A percentile compares a stretch with the other conserved stretches of the same genome.
These are phyloP conservation scores for Caracal caracal DNA, from an alignment of 2,113 vertebrate species.

Conservation along the genomic window DNA sequence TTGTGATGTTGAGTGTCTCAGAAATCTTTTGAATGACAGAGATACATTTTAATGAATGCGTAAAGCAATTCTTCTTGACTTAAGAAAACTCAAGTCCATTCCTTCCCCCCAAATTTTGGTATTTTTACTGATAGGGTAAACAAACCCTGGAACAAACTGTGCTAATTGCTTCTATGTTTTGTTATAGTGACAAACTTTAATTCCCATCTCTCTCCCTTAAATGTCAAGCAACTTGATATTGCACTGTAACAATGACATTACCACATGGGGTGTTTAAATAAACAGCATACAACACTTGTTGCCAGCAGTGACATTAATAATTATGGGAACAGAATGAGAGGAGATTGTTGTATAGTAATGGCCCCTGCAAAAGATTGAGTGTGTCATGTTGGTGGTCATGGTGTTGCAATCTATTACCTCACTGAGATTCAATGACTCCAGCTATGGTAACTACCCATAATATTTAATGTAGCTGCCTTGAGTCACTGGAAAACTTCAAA, in stretches of 20 bases:
- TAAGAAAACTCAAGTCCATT: conserved; percentile 13
- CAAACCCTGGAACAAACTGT: conserved; percentile 27
- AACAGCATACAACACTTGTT: conserved; percentile 27
- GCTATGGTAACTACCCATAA: conserved; percentile 49
- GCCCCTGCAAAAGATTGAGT: neutral
- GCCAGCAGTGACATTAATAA: conserved; percentile 41
- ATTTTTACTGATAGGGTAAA: conserved; percentile 37
- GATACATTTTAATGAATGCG: conserved; percentile 28
- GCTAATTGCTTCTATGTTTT: conserved; percentile 26
- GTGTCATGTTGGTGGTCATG: conserved; percentile 40
- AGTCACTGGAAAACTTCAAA: conserved; percentile 21
- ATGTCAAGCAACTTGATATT: conserved; percentile 48
- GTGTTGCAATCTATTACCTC: conserved; percentile 48
- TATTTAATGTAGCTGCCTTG: conserved; percentile 49
- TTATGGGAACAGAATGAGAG: conserved; percentile 35
- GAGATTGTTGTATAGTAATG: conserved; percentile 20
- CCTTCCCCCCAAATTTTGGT: neutral
- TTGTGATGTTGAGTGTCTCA: neutral
- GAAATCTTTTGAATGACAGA: conserved; percentile 42
- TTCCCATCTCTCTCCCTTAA: conserved; percentile 55
- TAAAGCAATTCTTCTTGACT: conserved; percentile 28
- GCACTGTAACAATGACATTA: neutral
- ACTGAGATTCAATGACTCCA: neutral
- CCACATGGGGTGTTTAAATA: conserved; percentile 47
- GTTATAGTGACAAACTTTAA: conserved; percentile 31